phyloP scores from a whole-genome alignment of 2,113 vertebrate genomes.

The Triplophysa rosa region DNA sequence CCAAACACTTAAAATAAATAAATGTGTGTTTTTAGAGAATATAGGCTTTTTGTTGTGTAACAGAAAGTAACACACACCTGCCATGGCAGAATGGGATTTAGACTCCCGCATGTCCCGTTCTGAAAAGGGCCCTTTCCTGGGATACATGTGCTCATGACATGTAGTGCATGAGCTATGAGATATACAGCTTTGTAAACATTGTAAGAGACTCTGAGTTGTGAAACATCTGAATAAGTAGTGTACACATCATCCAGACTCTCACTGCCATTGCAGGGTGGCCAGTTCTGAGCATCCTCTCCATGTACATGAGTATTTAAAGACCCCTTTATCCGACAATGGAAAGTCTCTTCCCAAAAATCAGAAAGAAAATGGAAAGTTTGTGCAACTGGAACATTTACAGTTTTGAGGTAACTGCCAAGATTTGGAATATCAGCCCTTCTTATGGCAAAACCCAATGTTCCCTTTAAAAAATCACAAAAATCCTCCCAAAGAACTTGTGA shows the following conservation, averaged over 20 bases:
- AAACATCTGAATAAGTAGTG: constrained; percentile 68
- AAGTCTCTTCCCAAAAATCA: constrained; percentile 74
- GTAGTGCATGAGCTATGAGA: constrained; percentile 72
- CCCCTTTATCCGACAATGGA: constrained; percentile 65
- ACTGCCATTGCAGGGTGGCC: constrained; percentile 59
- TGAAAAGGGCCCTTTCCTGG: constrained; percentile 61
- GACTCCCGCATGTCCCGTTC: constrained; percentile 64
- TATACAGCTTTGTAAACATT: constrained; percentile 77
- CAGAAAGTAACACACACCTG: constrained; percentile 69
- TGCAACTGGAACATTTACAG: constrained; percentile 42
- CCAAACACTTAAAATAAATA: too few relatives aligned
- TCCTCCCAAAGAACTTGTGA: constrained; percentile 64
- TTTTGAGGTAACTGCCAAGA: constrained; percentile 59
- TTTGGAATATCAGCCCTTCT: constrained; percentile 67
- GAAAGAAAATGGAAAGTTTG: constrained; percentile 57
- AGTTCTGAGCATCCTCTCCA: neutral
- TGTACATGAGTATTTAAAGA: constrained; percentile 64
- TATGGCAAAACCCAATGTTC: constrained; percentile 73
- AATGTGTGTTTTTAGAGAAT: too few relatives aligned
- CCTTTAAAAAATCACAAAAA: constrained; percentile 61
- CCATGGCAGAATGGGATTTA: constrained; percentile 62
- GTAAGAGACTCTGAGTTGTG: constrained; percentile 71
- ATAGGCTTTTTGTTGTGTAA: too few relatives aligned
- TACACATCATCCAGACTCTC: constrained; percentile 64
- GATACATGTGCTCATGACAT: constrained; percentile 66